phyloP scores from a whole-genome alignment of 2,113 vertebrate species.

The Tauraco erythrolophus region DNA sequence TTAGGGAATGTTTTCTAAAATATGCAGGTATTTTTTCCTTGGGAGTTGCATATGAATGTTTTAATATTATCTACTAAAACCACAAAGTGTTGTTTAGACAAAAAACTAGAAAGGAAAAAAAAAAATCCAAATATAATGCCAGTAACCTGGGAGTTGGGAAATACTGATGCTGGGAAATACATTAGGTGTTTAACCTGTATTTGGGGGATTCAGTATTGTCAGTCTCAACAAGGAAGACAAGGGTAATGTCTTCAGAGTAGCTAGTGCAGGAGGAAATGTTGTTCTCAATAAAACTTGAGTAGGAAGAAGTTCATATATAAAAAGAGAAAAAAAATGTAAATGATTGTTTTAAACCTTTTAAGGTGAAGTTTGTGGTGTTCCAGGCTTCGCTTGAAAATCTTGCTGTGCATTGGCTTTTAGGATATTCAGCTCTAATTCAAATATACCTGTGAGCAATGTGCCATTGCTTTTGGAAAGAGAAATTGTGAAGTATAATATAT shows the following conservation, averaged over 20 bases:
- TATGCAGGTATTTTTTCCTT: background rate
- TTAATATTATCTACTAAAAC: background rate
- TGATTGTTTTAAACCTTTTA: background rate
- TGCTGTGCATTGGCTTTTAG: accelerated
- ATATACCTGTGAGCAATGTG: background rate
- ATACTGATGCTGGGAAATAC: background rate
- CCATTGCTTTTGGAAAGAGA: background rate
- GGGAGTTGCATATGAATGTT: background rate
- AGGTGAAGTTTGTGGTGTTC: background rate
- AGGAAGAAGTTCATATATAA: background rate
- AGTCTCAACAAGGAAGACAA: background rate
- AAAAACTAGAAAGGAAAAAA: background rate
- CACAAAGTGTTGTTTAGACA: background rate
- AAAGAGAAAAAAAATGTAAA: background rate
- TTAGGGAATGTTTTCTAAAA: background rate
- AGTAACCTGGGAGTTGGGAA: background rate
- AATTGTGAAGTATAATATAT: background rate
- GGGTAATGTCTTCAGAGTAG: background rate
- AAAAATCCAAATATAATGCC: background rate
- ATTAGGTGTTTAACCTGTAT: background rate
- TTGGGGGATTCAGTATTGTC: background rate
- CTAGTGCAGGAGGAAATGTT: background rate
- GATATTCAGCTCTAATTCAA: background rate
- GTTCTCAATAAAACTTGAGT: background rate
- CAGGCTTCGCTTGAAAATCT: background rate